A percentile compares a stretch with the other conserved stretches of the same genome.
These are phyloP conservation scores for Sinella curviseta DNA, from an alignment of 1,140 invertebrate genomes.

Conservation along the genomic window DNA sequence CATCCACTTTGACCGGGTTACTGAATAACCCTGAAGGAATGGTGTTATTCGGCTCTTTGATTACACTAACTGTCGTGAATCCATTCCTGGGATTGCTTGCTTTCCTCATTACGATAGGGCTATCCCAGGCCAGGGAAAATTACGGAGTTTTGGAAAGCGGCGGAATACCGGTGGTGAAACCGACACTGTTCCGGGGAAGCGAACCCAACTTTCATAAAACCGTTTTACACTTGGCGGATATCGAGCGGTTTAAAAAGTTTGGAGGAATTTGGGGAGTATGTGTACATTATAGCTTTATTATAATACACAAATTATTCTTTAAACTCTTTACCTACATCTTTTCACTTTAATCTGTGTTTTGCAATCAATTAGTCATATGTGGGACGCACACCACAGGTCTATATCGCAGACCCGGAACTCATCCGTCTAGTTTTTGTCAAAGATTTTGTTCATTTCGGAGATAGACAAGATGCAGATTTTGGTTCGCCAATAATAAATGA, in stretches of 20 bases:
- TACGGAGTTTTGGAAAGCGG: conserved; percentile 42
- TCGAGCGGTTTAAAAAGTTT: conserved; percentile 42
- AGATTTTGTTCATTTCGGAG: conserved; percentile 37
- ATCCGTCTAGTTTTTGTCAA: conserved; percentile 31
- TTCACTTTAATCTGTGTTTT: background rate
- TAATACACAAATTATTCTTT: no score
- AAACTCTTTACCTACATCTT: no score
- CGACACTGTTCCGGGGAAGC: conserved; percentile 39
- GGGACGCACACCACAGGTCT: conserved; percentile 25
- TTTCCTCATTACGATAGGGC: background rate
- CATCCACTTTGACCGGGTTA: background rate
- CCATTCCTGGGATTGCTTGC: background rate
- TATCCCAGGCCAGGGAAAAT: conserved; percentile 29
- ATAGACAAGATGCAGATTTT: conserved; percentile 32
- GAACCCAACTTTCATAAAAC: conserved; percentile 40
- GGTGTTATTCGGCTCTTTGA: background rate
- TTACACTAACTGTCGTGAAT: background rate
- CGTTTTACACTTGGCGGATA: conserved; percentile 43
- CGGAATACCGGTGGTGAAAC: conserved; percentile 42
- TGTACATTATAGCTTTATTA: no score
- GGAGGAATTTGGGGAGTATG: conserved; percentile 44
- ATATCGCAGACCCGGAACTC: conserved; percentile 33
- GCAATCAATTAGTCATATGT: conserved; percentile 25
- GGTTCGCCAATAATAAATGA: conserved; percentile 34
- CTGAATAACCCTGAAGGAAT: background rate